A percentile compares a stretch with the other conserved stretches of the same genome.
These are phyloP conservation scores for Prolemur simus DNA, from an alignment of 2,113 vertebrate species.

Conservation along the genomic window DNA sequence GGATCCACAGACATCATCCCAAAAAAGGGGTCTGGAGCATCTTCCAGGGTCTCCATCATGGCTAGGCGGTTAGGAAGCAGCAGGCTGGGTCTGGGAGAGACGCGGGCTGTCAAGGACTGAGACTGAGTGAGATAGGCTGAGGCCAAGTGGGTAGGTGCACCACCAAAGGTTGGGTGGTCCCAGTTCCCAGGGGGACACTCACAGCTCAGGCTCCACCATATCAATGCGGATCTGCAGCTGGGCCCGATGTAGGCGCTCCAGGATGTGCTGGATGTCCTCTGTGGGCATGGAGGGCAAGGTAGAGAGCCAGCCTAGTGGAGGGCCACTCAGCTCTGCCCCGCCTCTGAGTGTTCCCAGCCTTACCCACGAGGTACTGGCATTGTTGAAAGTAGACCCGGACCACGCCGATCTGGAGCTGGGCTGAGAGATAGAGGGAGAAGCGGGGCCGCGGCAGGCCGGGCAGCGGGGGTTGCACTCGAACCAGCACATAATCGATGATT, in stretches of 20 bases:
- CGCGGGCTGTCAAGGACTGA: neutral
- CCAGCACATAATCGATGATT: conserved; percentile 89
- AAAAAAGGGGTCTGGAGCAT: conserved; percentile 90
- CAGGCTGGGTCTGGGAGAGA: conserved; percentile 76
- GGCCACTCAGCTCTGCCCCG: neutral
- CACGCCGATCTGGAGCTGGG: conserved; percentile 91
- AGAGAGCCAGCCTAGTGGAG: neutral
- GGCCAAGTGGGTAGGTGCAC: neutral
- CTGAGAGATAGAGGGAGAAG: conserved; percentile 93
- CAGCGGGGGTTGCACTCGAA: conserved; percentile 80
- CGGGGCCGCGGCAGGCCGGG: conserved; percentile 86
- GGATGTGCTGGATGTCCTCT: conserved; percentile 87
- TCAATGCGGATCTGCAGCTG: conserved; percentile 82
- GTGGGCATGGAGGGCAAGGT: conserved; percentile 17
- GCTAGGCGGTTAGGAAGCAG: conserved; percentile 82
- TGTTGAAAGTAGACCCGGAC: conserved; percentile 89
- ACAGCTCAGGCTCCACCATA: conserved; percentile 85
- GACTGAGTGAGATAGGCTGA: neutral
- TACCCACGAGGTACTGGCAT: conserved; percentile 89
- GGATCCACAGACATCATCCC: conserved; percentile 84
- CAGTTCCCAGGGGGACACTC: conserved; percentile 1
- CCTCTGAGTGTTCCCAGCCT: conserved; percentile 45
- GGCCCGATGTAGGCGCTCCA: conserved; percentile 82
- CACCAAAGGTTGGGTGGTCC: neutral
- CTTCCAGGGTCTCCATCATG: conserved; percentile 84